Conservation (phyloP, 2,113 vertebrate genomes). For the Cercocebus atys region DNA sequence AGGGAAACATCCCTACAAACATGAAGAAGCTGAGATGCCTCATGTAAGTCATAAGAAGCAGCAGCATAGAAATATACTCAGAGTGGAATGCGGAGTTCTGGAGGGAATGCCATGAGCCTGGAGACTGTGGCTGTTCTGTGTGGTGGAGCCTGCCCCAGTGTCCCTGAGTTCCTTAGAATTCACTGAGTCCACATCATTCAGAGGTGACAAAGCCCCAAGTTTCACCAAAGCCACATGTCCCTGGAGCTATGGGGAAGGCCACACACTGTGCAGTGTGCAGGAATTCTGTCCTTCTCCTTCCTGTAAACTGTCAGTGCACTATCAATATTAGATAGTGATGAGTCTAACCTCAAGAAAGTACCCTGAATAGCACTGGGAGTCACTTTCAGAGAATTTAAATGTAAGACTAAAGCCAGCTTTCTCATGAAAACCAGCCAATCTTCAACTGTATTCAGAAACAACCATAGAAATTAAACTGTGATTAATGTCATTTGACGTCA, state of each 20-base stretch:
- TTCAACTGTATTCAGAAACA: background rate
- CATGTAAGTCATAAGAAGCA: rapidly evolving
- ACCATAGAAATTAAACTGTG: background rate
- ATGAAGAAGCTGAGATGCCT: background rate
- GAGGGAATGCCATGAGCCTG: rapidly evolving
- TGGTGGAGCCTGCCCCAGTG: rapidly evolving
- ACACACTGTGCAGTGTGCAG: rapidly evolving
- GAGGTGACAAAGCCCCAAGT: background rate
- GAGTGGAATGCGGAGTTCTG: background rate
- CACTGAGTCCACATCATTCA: background rate
- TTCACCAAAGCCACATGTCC: background rate
- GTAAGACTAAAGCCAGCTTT: background rate
- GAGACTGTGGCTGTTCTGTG: background rate
- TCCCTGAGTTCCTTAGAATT: background rate
- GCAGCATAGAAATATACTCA: background rate
- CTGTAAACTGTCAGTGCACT: background rate
- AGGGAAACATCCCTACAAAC: constrained; percentile 4
- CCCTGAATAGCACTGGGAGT: background rate
- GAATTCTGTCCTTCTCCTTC: background rate
- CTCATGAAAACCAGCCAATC: background rate
- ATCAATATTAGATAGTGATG: background rate
- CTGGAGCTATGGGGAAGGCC: background rate
- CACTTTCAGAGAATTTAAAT: background rate
- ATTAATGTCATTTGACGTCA: background rate
- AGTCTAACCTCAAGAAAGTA: background rate